Evolutionary conservation across 2,113 vertebrate species (phyloP).

Genomic region (Forbesichthys agassizii): DNA sequence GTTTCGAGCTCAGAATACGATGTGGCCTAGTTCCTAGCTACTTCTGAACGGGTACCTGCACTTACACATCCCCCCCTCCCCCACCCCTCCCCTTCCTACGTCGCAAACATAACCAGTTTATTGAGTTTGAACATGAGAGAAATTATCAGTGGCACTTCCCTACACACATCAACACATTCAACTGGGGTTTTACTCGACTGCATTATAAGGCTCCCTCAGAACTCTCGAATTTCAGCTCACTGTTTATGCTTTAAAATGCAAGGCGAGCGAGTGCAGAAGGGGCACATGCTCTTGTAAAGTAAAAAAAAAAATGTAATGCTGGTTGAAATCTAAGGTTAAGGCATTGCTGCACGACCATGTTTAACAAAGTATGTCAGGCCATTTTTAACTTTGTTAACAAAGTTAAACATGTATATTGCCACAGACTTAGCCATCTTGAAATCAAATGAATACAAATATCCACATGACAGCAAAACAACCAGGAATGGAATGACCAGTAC

Average conservation of each 20-base stretch:
- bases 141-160: background rate
- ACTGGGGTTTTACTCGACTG: background rate
- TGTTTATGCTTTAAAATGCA: background rate
- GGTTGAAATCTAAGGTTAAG: too few relatives aligned
- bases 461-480: slow-evolving; percentile 19
- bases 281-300: too few relatives aligned
- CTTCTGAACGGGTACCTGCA: background rate
- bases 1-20: slow-evolving; percentile 15
- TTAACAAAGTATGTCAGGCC: background rate
- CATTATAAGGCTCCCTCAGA: background rate
- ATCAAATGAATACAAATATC: background rate
- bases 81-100: background rate
- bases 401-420: too few relatives aligned
- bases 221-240: background rate
- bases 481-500: slow-evolving; percentile 55
- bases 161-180: background rate
- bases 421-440: background rate
- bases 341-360: background rate
- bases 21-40: slow-evolving; percentile 29
- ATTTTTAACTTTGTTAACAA: too few relatives aligned
- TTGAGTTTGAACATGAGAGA: too few relatives aligned
- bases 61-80: background rate
- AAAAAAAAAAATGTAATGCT: too few relatives aligned
- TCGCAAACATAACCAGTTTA: too few relatives aligned
- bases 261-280: background rate